Conservation (phyloP, 1,140 invertebrate genomes). For the Ctenoplectra terminalis region DNA sequence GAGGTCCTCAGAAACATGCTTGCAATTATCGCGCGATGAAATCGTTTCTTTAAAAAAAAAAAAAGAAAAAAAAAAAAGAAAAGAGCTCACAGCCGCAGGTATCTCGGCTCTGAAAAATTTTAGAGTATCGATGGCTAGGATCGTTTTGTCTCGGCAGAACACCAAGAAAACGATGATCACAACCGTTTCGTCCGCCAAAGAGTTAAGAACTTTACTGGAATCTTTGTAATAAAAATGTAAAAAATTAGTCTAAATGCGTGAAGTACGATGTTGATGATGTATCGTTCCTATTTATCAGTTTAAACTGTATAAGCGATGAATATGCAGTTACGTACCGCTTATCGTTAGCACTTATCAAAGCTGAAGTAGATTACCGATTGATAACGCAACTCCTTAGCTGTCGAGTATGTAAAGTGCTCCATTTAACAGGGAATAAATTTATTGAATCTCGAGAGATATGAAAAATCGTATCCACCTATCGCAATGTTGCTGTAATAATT, state of each 20-base stretch:
- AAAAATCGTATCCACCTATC: constrained; percentile 16
- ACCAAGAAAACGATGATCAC: too few relatives aligned
- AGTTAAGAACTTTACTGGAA: not conserved
- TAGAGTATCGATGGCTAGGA: too few relatives aligned
- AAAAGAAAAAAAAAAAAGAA: too few relatives aligned
- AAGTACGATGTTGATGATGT: not conserved
- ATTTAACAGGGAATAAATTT: not conserved
- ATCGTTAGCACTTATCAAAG: not conserved
- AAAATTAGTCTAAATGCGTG: too few relatives aligned
- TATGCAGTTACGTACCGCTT: not conserved
- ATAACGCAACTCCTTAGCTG: not conserved
- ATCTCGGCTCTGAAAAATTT: too few relatives aligned
- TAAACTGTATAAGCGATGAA: not conserved
- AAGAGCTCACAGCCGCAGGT: too few relatives aligned
- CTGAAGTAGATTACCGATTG: not conserved
- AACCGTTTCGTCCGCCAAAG: too few relatives aligned
- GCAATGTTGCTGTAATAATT: constrained; percentile 48
- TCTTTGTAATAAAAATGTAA: too few relatives aligned
- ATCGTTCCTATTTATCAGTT: not conserved
- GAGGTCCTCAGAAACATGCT: too few relatives aligned
- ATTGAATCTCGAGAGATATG: constrained; percentile 10
- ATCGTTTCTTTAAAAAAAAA: too few relatives aligned
- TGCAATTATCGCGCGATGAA: too few relatives aligned
- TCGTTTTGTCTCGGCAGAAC: too few relatives aligned
- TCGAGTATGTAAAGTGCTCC: not conserved